A percentile compares a stretch with the other conserved stretches of the same genome.
Evolutionary conservation across 2,797 vertebrate species (phyloP).

Genomic region (Numenius phaeopus): DNA sequence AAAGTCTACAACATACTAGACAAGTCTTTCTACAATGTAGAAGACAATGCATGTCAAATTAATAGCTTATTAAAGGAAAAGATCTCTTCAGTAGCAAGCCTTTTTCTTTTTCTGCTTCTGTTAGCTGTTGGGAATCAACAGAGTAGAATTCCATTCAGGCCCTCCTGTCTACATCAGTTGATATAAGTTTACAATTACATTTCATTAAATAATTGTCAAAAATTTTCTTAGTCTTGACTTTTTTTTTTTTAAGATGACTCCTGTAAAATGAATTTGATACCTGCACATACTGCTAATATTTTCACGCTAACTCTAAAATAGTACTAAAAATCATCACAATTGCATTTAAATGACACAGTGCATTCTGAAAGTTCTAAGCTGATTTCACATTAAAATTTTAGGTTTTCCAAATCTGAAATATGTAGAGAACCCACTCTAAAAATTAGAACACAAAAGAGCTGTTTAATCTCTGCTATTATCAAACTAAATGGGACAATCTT

Average conservation of each 20-base stretch:
- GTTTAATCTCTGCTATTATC: background rate
- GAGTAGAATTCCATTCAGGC: background rate
- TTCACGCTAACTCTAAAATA: background rate
- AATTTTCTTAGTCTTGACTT: background rate
- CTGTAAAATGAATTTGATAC: background rate
- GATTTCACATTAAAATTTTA: background rate
- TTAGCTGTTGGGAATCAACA: background rate
- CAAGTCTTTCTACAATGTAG: background rate
- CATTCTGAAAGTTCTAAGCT: background rate
- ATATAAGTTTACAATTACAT: background rate
- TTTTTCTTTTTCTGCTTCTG: background rate
- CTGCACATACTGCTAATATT: background rate
- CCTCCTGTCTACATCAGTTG: background rate
- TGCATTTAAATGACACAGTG: background rate
- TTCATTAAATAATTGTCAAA: background rate
- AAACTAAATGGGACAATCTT: background rate
- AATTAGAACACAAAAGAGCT: background rate
- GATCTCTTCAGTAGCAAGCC: background rate
- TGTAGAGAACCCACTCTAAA: background rate
- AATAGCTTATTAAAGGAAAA: background rate
- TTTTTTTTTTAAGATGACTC: background rate
- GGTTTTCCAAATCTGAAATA: background rate
- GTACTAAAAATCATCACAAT: background rate
- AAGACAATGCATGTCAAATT: background rate
- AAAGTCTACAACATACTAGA: background rate